phyloP scores from a whole-genome alignment of 1,140 invertebrate genomes.

The Drosophila malerkotliana region DNA sequence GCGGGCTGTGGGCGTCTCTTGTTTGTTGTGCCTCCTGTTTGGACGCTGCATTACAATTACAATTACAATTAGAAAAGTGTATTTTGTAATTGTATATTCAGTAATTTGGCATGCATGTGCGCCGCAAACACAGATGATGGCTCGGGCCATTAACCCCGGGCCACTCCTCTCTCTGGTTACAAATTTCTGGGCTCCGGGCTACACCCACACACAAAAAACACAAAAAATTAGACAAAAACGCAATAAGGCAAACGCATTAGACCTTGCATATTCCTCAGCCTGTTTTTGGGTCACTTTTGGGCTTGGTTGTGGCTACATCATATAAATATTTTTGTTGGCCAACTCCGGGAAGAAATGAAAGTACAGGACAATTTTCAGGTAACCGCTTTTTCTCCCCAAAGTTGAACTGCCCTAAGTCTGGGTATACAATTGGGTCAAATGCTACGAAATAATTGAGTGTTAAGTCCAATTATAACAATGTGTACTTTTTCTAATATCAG shows the following conservation, averaged over 20 bases:
- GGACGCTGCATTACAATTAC: slow-evolving; percentile 78
- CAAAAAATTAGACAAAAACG: neutral
- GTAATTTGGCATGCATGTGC: slow-evolving; percentile 64
- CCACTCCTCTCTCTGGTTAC: slow-evolving; percentile 18
- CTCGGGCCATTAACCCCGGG: slow-evolving; percentile 50
- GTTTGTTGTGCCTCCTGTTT: slow-evolving; percentile 53
- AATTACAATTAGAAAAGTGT: slow-evolving; percentile 80
- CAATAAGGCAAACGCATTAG: slow-evolving; percentile 32
- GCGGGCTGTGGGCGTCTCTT: slow-evolving; percentile 21
- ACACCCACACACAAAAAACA: slow-evolving; percentile 18
- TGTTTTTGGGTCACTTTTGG: slow-evolving; percentile 9
- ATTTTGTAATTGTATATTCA: slow-evolving; percentile 79
- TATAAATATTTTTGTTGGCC: slow-evolving; percentile 42
- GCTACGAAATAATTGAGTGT: slow-evolving; percentile 2
- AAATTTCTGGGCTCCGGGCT: slow-evolving; percentile 6
- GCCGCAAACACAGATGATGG: slow-evolving; percentile 38
- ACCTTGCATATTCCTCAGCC: slow-evolving; percentile 2
- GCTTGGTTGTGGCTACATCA: slow-evolving; percentile 20
- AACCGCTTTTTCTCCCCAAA: neutral
- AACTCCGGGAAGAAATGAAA: slow-evolving; percentile 14
- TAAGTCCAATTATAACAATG: neutral
- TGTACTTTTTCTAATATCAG: neutral
- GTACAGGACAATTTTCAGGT: slow-evolving; percentile 2
- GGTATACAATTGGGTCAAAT: neutral
- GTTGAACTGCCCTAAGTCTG: neutral